Base-by-base conservation (phyloP, 92 coral and sea anemone species). In the Micromussa lordhowensis region DNA sequence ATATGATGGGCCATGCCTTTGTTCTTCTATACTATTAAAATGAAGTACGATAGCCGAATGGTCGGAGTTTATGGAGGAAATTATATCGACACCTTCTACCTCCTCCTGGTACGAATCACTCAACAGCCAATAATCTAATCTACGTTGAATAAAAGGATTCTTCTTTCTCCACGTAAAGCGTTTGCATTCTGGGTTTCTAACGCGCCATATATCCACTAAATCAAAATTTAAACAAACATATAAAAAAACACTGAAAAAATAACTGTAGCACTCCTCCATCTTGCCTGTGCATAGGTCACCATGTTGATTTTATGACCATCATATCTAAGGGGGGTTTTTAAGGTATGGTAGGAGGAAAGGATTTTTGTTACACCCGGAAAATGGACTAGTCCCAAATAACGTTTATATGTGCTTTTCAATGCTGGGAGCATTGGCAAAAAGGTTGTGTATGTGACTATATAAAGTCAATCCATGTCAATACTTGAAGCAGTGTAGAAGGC, bases 281-380 rank as follows among this genome's bases (percentile, higher is more conserved):
- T 80, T 80, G 83, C 72, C 71, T 59, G 61, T 80, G 72, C 84
- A 58, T 58, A 80, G 71, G 66, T 80, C 84, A 59, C 84, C 84
- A 80, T 80, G 84, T 80, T 57, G 71, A 80, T 80, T 79, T 29
- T 79, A 79, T 58, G 64, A 79, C 82, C 66, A 78, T 78, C 66
- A 54, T 31, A 58, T 80, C 53, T 80, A 34, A 81, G 61, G 74
- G 84, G 68, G 44, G 84, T 35, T 81, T 58, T 81, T 24, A 81
- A 35, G 75, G 84, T 81, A 59, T 59, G 82, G 66, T 30, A 78
- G 74, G 74, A 64, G 55, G 74, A 81, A 81, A 64, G 73, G 74
- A 21, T 63, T 81, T 81, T 80, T 80, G 36, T 81, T 81, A 59
- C 75, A 81, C 84, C 35, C 55, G 58, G 48, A 81, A 81, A 81